phyloP scores from a whole-genome alignment of 35 echinoderm and acorn worm genomes.

The Strongylocentrotus purpuratus region DNA sequence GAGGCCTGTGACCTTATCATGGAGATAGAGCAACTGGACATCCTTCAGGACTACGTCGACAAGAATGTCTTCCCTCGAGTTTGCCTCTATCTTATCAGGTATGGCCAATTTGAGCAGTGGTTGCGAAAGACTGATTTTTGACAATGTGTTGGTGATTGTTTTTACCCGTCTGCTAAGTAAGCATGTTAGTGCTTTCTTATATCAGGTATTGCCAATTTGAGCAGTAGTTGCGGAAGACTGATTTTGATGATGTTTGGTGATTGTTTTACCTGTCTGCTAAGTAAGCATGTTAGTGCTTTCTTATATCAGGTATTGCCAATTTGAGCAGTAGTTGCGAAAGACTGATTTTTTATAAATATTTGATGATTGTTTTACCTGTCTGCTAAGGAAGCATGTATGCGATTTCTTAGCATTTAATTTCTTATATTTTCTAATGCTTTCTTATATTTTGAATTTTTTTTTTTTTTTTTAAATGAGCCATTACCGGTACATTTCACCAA shows the following conservation, averaged over 20 bases:
- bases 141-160: neutral
- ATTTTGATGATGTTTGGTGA: neutral
- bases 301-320: neutral
- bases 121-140: neutral
- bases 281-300: neutral
- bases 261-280: no score
- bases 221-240: neutral
- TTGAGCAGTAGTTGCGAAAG: neutral
- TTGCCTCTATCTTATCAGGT: constrained; percentile 93
- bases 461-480: no score
- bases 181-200: neutral
- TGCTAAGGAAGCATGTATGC: no score
- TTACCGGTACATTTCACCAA: no score
- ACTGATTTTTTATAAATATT: neutral
- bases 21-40: constrained; percentile 93
- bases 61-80: constrained; percentile 81
- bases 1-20: constrained; percentile 97
- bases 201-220: constrained; percentile 60
- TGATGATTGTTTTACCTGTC: no score
- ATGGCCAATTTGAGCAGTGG: neutral
- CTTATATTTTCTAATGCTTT: no score
- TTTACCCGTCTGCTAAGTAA: no score
- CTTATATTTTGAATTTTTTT: no score
- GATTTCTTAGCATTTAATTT: no score
- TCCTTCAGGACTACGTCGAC: constrained; percentile 88